phyloP scores from a whole-genome alignment of 2,888 invertebrate genomes.

The Hypomecis atomaria region DNA sequence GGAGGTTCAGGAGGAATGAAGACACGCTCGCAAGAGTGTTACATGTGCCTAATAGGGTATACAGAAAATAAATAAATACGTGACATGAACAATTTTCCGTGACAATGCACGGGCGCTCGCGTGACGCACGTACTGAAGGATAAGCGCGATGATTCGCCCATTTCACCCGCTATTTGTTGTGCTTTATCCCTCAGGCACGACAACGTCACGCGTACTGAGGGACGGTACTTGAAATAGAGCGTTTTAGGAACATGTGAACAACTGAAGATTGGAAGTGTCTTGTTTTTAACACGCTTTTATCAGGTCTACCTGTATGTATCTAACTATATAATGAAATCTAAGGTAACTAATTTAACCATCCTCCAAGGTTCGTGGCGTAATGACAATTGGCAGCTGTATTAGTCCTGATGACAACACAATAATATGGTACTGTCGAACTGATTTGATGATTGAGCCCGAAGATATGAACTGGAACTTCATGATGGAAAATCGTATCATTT shows the following conservation, averaged over 20 bases:
- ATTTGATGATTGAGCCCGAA: no score
- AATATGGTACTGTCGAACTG: no score
- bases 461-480: no score
- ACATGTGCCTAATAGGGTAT: constrained; percentile 24
- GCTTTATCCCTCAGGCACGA: constrained; percentile 46
- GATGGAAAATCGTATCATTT: no score
- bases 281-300: no score
- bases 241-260: not conserved
- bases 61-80: constrained; percentile 28
- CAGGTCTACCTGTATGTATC: no score
- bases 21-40: constrained; percentile 11
- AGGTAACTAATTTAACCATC: no score
- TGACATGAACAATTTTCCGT: constrained; percentile 42
- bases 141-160: constrained; percentile 53
- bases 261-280: not conserved
- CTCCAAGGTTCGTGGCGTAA: no score
- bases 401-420: no score
- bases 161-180: constrained; percentile 55
- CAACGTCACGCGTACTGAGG: constrained; percentile 25
- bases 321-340: no score
- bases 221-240: constrained; percentile 9
- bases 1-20: not conserved
- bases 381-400: no score
- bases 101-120: constrained; percentile 48
- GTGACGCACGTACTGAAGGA: constrained; percentile 53